Conservation (phyloP, 2,113 vertebrate species). For the Gymnocephalus cernua region DNA sequence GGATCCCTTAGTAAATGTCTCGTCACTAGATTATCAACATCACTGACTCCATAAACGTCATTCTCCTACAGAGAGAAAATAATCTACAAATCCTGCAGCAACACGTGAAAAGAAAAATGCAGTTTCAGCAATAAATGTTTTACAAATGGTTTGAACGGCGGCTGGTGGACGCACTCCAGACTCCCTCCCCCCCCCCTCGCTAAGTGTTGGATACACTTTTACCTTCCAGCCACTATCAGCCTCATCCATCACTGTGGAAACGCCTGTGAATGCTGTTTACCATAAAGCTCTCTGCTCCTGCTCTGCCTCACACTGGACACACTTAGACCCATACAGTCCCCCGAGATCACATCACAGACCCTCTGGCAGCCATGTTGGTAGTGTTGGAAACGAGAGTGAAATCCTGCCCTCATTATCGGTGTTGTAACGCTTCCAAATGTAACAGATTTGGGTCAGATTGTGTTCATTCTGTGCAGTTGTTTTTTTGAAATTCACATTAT, state of each 20-base stretch:
- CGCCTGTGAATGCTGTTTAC: slow-evolving; percentile 22
- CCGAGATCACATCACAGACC: neutral
- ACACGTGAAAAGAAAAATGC: slow-evolving; percentile 39
- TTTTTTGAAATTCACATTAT: no score
- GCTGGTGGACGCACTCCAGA: neutral
- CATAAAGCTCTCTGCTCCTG: slow-evolving; percentile 1
- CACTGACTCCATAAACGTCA: no score
- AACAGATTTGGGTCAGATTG: neutral
- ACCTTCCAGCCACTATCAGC: slow-evolving; percentile 67
- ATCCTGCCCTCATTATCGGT: neutral
- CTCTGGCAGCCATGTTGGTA: neutral
- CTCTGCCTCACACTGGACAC: slow-evolving; percentile 10
- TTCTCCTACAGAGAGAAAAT: neutral
- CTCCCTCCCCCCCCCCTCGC: neutral
- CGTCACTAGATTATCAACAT: no score
- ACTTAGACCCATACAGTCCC: neutral
- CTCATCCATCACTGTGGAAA: slow-evolving; percentile 60
- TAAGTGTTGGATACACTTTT: slow-evolving; percentile 38
- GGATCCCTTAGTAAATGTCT: no score
- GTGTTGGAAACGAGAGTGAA: neutral
- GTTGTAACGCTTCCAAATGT: neutral
- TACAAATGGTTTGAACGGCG: slow-evolving; percentile 55
- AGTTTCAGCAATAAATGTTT: slow-evolving; percentile 65
- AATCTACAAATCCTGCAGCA: slow-evolving; percentile 46
- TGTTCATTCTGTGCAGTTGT: neutral